Conservation (phyloP, 2,888 invertebrate genomes). For the Aleiodes testaceus region DNA sequence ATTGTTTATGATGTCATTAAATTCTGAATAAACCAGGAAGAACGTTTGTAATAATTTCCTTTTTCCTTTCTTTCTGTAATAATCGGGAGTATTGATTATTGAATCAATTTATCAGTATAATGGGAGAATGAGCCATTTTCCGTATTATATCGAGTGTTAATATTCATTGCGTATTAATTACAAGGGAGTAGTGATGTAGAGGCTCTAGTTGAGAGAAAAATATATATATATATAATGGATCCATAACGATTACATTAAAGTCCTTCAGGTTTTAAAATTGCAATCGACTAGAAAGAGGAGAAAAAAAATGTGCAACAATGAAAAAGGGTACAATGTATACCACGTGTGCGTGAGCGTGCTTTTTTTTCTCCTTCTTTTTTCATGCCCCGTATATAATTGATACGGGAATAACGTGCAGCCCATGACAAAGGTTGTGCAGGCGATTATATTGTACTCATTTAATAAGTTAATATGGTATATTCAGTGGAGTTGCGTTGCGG, state of each 20-base stretch:
- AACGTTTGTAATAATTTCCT: conserved; percentile 17
- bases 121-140: conserved; percentile 10
- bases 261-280: conserved; percentile 29
- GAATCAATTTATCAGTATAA: conserved; percentile 24
- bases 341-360: conserved; percentile 40
- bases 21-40: conserved; percentile 19
- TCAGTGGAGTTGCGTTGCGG: conserved; percentile 18
- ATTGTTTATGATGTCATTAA: conserved; percentile 18
- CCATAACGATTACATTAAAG: conserved; percentile 28
- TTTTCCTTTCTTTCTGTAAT: not conserved
- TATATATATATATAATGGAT: conserved; percentile 9
- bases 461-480: conserved; percentile 46
- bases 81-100: conserved; percentile 28
- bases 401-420: conserved; percentile 28
- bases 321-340: conserved; percentile 39
- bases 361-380: not conserved
- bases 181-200: conserved; percentile 24
- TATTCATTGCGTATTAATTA: conserved; percentile 31
- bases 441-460: conserved; percentile 52
- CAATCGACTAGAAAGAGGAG: conserved; percentile 35
- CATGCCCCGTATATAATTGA: conserved; percentile 20
- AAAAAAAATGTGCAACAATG: conserved; percentile 41
- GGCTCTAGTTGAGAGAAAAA: conserved; percentile 3
- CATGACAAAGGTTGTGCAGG: conserved; percentile 30
- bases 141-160: conserved; percentile 25